Conservation (phyloP, 2,888 invertebrate species). For the Diloba caeruleocephala region DNA sequence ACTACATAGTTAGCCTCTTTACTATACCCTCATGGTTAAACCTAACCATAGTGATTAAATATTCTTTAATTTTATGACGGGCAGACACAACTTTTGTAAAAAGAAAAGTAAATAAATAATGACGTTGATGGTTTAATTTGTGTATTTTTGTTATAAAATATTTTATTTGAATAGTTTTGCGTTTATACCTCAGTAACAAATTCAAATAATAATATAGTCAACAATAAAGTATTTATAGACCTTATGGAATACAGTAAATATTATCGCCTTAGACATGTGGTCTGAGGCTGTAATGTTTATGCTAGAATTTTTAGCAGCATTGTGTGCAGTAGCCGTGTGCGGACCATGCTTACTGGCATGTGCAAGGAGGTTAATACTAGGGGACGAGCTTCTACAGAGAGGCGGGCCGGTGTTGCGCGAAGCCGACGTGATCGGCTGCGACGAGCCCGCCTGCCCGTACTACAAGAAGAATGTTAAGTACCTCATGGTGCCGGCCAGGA, state of each 20-base stretch:
- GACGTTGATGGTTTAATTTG: slow-evolving; percentile 36
- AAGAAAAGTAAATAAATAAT: slow-evolving; percentile 31
- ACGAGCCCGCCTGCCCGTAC: slow-evolving; percentile 83
- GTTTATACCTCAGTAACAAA: slow-evolving; percentile 3
- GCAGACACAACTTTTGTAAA: too few species aligned
- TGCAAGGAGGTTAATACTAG: slow-evolving; percentile 73
- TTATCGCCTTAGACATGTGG: slow-evolving; percentile 62
- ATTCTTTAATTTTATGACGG: too few species aligned
- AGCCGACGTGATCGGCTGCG: slow-evolving; percentile 80
- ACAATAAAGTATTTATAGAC: slow-evolving; percentile 11
- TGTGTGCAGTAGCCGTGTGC: slow-evolving; percentile 82
- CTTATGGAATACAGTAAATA: slow-evolving; percentile 33
- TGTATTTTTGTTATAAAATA: slow-evolving; percentile 38
- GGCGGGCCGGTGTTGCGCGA: slow-evolving; percentile 66
- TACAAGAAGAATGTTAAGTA: slow-evolving; percentile 81
- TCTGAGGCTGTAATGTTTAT: slow-evolving; percentile 77
- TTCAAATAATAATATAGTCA: slow-evolving; percentile 10
- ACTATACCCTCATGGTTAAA: too few species aligned
- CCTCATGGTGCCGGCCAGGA: slow-evolving; percentile 78
- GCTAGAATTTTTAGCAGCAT: slow-evolving; percentile 77
- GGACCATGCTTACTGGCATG: slow-evolving; percentile 81
- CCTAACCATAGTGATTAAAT: too few species aligned
- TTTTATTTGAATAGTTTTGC: slow-evolving; percentile 26
- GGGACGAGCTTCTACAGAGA: slow-evolving; percentile 73
- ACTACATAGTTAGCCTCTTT: too few species aligned